Evolutionary conservation across 2,888 invertebrate genomes (phyloP), one percentile per base, ranked within the genome.

Genomic region (Xestoiulus laeticollis): DNA sequence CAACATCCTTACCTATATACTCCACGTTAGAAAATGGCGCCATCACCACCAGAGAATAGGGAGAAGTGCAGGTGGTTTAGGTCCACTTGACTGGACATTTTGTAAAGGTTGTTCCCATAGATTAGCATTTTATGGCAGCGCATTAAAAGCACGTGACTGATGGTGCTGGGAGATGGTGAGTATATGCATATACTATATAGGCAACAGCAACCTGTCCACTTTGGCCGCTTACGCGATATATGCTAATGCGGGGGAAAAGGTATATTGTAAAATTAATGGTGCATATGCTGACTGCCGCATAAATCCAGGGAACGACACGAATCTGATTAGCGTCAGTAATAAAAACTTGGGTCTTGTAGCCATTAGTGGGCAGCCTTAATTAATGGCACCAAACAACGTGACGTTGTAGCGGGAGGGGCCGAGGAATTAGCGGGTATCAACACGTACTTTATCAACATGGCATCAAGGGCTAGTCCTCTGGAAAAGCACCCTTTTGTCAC

Each of bases 261-360:
- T 68, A 68, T 68, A 68, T 68, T 68, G 68, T 68, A 68, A 68
- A 68, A 68, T 68, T 68, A 68, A 68, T 68, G 68, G 68, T 68
- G 68, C 68, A 68, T 68, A 68, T 68, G 68, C n/a, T 68, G 68
- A 68, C 68, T 68, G 68, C 26, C 26, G 68, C 68, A 68, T 68
- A 68, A 68, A 68, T 68, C 68, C 26, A 68, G 68, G 26, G 68
- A 68, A 26, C 26, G 68, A 68, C 68, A 68, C 22, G 68, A 68
- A 68, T 68, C 68, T 68, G 68, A 68, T 68, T 68, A 68, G 68
- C 68, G 68, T n/a, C 68, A 68, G 68, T 68, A 68, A 68, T 68
- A 68, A 68, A 68, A 68, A 68, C 26, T 68, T 26, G 68, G 68
- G 26, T 22, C 68, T 26, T 68, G 68, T 26, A 68, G 68, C 68